phyloP scores from a whole-genome alignment of 2,113 vertebrate species.

The Pandion haliaetus region DNA sequence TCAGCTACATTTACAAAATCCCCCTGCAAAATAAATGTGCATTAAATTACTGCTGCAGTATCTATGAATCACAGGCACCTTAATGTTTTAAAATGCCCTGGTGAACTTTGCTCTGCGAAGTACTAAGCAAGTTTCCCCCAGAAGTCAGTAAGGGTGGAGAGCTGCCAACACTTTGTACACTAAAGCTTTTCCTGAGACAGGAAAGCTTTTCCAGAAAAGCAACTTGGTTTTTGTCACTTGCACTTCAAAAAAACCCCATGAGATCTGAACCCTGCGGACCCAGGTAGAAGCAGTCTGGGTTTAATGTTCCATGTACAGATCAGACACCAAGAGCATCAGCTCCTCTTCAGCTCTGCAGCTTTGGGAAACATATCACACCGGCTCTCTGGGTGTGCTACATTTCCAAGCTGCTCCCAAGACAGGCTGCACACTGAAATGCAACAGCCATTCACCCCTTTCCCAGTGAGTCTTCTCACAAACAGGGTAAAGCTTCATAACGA shows the following conservation, averaged over 20 bases:
- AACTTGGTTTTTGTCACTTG: neutral
- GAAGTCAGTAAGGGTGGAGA: neutral
- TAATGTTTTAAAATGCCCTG: neutral
- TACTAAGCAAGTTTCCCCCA: neutral
- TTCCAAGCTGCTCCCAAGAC: neutral
- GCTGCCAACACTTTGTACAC: neutral
- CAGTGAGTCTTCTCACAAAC: neutral
- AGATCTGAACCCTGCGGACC: neutral
- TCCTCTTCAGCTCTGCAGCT: neutral
- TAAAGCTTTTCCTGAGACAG: neutral
- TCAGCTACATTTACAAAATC: neutral
- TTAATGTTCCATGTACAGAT: neutral
- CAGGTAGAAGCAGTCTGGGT: neutral
- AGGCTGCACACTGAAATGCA: neutral
- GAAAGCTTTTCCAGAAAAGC: neutral
- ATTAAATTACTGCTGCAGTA: neutral
- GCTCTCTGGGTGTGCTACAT: neutral
- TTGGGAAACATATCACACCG: neutral
- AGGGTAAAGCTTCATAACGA: neutral
- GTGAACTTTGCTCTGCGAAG: neutral
- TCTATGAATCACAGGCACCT: neutral
- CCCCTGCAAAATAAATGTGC: neutral
- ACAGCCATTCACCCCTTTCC: neutral
- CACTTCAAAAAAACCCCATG: neutral
- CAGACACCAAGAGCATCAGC: neutral